Conservation (phyloP, 2,113 vertebrate genomes). For the Thalassoma bifasciatum region DNA sequence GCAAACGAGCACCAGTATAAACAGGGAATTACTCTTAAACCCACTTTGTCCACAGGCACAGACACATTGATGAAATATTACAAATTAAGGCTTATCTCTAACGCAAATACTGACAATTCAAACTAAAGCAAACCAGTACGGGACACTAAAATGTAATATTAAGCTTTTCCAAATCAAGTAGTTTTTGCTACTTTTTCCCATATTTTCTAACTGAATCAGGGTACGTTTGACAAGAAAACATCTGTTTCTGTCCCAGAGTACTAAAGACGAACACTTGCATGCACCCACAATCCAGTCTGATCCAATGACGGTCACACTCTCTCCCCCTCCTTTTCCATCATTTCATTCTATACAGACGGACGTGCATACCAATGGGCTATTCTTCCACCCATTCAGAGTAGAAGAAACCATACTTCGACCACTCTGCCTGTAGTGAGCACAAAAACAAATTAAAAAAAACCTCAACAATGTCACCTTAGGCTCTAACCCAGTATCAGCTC, state of each 20-base stretch:
- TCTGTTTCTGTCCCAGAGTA: slow-evolving; percentile 65
- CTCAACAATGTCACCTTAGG: slow-evolving; percentile 66
- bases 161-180: slow-evolving; percentile 1
- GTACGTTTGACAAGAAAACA: slow-evolving; percentile 52
- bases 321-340: slow-evolving; percentile 15
- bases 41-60: slow-evolving; percentile 45
- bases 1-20: slow-evolving; percentile 59
- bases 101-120: slow-evolving; percentile 52
- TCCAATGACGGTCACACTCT: slow-evolving; percentile 47
- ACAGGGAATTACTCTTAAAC: slow-evolving; percentile 66
- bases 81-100: slow-evolving; percentile 54
- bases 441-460: slow-evolving; percentile 57
- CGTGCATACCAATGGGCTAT: slow-evolving; percentile 59
- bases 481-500: slow-evolving; percentile 36
- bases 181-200: slow-evolving; percentile 31
- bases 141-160: slow-evolving; percentile 48
- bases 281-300: slow-evolving; percentile 45
- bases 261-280: slow-evolving; percentile 49
- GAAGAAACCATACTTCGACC: slow-evolving; percentile 30
- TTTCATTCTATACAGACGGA: slow-evolving; percentile 65
- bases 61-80: slow-evolving; percentile 37
- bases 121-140: slow-evolving; percentile 51
- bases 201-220: slow-evolving; percentile 7
- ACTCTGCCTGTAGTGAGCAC: slow-evolving; percentile 56
- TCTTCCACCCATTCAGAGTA: slow-evolving; percentile 55